phyloP scores from a whole-genome alignment of 1,140 invertebrate species.

The Atta colombica region DNA sequence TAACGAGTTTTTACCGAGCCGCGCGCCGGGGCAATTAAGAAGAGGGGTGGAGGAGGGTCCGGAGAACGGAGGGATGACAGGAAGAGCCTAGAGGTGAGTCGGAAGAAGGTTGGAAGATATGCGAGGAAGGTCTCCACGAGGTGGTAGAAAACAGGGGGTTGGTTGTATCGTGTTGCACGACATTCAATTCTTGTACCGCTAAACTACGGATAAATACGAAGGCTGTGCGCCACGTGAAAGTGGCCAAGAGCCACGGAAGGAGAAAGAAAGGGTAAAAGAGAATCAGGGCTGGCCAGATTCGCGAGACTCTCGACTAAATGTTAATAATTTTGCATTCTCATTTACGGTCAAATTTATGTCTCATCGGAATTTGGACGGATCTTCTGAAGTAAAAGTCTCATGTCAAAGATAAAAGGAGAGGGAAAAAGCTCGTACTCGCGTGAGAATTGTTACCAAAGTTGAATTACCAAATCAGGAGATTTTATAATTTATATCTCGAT shows the following conservation, averaged over 20 bases:
- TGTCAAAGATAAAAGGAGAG: neutral
- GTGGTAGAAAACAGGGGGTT: conserved; percentile 66
- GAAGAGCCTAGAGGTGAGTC: conserved; percentile 67
- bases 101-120: conserved; percentile 71
- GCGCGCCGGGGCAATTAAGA: conserved; percentile 83
- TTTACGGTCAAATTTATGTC: neutral
- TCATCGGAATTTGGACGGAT: neutral
- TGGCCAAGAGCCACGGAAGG: conserved; percentile 56
- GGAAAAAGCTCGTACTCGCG: neutral
- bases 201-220: conserved; percentile 78
- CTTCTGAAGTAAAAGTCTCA: neutral
- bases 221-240: conserved; percentile 67
- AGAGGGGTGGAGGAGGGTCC: conserved; percentile 61
- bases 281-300: conserved; percentile 48
- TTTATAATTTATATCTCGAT: neutral
- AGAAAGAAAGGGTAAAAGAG: neutral
- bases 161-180: conserved; percentile 80
- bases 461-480: conserved; percentile 7
- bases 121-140: conserved; percentile 67
- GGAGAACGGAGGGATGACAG: conserved; percentile 31
- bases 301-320: neutral
- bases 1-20: conserved; percentile 85
- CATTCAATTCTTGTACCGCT: conserved; percentile 77
- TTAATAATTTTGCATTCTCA: neutral
- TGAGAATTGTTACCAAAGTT: neutral